Base-by-base conservation (phyloP, 1,140 invertebrate genomes). In the Drosophila suzukii region DNA sequence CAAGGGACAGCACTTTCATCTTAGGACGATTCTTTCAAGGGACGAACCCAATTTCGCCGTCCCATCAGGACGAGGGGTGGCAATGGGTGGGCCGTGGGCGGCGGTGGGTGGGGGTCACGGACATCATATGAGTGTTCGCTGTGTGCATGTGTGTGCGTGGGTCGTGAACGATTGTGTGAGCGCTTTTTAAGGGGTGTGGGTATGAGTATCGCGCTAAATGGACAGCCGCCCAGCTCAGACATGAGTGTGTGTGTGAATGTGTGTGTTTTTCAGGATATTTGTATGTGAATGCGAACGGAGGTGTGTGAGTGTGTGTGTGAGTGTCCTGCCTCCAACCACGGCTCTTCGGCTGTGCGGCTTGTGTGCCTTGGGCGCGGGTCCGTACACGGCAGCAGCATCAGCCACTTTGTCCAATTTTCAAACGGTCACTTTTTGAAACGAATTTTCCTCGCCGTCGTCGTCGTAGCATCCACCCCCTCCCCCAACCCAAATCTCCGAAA, bases 361-460 rank as follows among this genome's bases (percentile, higher is more conserved):
- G 84, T 89, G 78, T 89, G 83, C 83, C 83, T 84, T 88, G 85
- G 78, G 86, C 83, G 67, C 65, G 76, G 66, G 57, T 72, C 57
- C 65, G 55, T 61, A 74, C 73, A 74, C 77, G 76, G 78, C 62
- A 63, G 78, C 78, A 75, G 57, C 80, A 78, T 73, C 71, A 83
- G 83, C 83, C 83, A 86, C 82, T 86, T 86, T 86, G 83, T 88
- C 83, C 84, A 88, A 88, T 89, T 89, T 88, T 89, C 83, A 89
- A 82, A 88, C 84, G 84, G 84, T 88, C 84, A 88, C 73, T 89
- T 88, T 82, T 88, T 80, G 76, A 89, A 90, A 84, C 80, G 80
- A 89, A 89, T 80, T 88, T 83, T 49, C 60, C 76, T 70, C 73
- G 59, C 81, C 60, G 43, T 47, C 44, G 47, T 55, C 47, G 8